Evolutionary conservation across 2,797 vertebrate genomes (phyloP), one percentile per base, ranked within the genome.

Genomic region (Falco rusticolus): DNA sequence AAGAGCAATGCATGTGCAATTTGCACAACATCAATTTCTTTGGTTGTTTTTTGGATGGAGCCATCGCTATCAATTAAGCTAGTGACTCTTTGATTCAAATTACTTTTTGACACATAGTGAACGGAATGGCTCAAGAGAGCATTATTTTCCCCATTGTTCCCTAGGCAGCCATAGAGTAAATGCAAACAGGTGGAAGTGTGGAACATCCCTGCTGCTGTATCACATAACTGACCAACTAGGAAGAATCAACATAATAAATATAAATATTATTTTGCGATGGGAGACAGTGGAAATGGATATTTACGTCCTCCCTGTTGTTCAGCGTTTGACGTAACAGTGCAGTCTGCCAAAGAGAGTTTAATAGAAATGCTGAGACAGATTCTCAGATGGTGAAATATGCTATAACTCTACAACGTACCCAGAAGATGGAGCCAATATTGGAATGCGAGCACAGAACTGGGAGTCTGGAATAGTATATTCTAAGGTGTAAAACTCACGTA

Each of bases 41-140:
- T 93, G 94, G 94, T 95, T 97, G 93, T 34, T 96, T 98, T 92
- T 97, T 97, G 92, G 94, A 98, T 94, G 91, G 96, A 97, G 89
- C 92, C 92, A 97, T 97, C 89, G 6, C 89, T 89, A 97, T 97
- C 97, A 98, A 98, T 98, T 98, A 98, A 98, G 95, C 95, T 96
- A 97, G 94, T 90, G 95, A 97, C 94, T 97, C 94, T 97, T 97
- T 97, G 97, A 97, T 97, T 98, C 97, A 97, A 97, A 98, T 98
- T 98, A 97, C 94, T 98, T 98, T 98, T 97, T 98, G 98, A 98
- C 97, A 97, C 95, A 87, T 84, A 97, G 95, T 96, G 95, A 97
- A 96, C 5, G 70, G 87, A 97, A 97, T 96, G 91, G 85, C 78
- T 97, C 96, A 93, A 39, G 20, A 88, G 96, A 96, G 90, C 94